Evolutionary conservation across 1,140 invertebrate species (phyloP).

Genomic region (Platyura marginata): DNA sequence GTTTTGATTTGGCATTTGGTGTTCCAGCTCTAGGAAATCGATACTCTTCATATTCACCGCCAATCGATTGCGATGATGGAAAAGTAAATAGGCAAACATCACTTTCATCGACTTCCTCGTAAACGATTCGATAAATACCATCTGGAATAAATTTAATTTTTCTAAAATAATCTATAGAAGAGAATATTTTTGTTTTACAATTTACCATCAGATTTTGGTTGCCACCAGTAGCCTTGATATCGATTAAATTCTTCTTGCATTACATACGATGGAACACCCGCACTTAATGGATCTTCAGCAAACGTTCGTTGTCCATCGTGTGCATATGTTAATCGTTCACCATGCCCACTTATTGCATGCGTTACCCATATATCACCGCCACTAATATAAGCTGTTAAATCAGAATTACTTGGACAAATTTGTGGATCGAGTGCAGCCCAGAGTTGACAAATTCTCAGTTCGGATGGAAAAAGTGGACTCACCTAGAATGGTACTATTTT

Average conservation of each 20-base stretch:
- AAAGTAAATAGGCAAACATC: constrained; percentile 84
- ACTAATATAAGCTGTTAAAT: constrained; percentile 79
- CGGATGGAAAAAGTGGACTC: constrained; percentile 47
- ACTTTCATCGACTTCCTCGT: constrained; percentile 91
- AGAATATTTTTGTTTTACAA: no score
- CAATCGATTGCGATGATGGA: constrained; percentile 55
- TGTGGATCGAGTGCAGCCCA: constrained; percentile 67
- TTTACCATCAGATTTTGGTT: constrained; percentile 45
- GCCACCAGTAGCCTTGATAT: constrained; percentile 96
- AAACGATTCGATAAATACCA: constrained; percentile 72
- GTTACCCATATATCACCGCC: constrained; percentile 80
- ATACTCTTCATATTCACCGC: constrained; percentile 67
- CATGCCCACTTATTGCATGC: constrained; percentile 50
- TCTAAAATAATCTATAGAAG: no score
- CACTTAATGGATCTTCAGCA: constrained; percentile 66
- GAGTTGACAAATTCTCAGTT: constrained; percentile 42
- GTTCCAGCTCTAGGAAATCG: constrained; percentile 83
- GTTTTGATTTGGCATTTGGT: constrained; percentile 70
- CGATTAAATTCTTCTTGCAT: constrained; percentile 97
- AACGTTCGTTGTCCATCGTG: constrained; percentile 50
- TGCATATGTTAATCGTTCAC: constrained; percentile 60
- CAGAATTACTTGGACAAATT: constrained; percentile 74
- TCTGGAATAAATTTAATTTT: no score
- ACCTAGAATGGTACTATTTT: constrained; percentile 32
- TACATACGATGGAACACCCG: constrained; percentile 89